These are phyloP conservation scores for Eurystomus glaucurus DNA, from an alignment of 2,797 vertebrate species.

Conservation along the genomic window DNA sequence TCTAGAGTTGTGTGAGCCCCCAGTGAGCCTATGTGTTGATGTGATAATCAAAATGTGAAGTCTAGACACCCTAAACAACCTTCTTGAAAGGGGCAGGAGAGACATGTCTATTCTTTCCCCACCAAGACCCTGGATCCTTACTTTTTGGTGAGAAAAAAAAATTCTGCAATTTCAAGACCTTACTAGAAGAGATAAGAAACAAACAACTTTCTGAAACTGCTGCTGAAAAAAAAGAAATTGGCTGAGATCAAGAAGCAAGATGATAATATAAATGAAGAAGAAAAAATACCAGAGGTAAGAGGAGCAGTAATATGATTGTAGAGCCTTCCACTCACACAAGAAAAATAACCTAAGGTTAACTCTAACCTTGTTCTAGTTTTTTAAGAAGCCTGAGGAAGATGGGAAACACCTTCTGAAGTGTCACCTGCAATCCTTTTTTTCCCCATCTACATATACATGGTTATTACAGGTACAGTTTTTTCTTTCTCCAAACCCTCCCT, in stretches of 20 bases:
- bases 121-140: not conserved
- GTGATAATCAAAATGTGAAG: not conserved
- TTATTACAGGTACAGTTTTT: conserved; percentile 12
- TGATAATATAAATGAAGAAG: not conserved
- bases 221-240: not conserved
- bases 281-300: not conserved
- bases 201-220: not conserved
- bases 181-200: not conserved
- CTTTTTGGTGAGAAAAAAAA: not conserved
- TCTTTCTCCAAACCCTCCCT: not conserved
- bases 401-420: conserved; percentile 54
- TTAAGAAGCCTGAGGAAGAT: conserved; percentile 38
- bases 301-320: not conserved
- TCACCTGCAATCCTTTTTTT: conserved; percentile 41
- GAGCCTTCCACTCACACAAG: not conserved
- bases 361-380: conserved; percentile 58
- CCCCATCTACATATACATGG: not conserved
- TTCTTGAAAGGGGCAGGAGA: not conserved
- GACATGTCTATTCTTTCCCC: not conserved
- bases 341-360: conserved; percentile 32
- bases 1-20: not conserved
- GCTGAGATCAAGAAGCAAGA: not conserved
- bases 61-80: not conserved
- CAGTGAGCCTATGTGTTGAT: not conserved
- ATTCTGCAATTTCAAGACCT: not conserved